Conservation (phyloP, 2,888 invertebrate genomes). For the Chironomus riparius region DNA sequence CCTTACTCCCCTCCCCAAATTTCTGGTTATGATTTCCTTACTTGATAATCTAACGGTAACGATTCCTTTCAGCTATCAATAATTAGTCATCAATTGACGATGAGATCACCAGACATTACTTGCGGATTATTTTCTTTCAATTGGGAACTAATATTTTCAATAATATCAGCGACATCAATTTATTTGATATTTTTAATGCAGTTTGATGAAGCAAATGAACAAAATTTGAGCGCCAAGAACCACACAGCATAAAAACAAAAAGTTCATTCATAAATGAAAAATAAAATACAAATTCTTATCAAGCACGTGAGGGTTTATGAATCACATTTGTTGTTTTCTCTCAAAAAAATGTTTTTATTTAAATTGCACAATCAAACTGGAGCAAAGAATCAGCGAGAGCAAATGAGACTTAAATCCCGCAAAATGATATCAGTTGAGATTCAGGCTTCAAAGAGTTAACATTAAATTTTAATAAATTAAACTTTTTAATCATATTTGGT, state of each 20-base stretch:
- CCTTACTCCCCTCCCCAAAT: too few species aligned
- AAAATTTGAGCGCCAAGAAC: not conserved
- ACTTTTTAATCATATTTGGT: too few species aligned
- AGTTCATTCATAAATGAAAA: not conserved
- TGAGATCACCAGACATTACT: not conserved
- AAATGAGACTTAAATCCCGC: not conserved
- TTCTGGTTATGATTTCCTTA: too few species aligned
- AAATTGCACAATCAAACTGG: not conserved
- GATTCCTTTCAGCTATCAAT: slow-evolving; percentile 16
- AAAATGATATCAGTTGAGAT: not conserved
- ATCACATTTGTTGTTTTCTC: not conserved
- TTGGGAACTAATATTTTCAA: slow-evolving; percentile 14
- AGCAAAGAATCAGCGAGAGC: not conserved
- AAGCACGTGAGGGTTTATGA: not conserved
- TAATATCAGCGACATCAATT: slow-evolving; percentile 15
- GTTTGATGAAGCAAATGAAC: slow-evolving; percentile 11
- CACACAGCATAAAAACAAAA: not conserved
- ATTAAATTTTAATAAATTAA: not conserved
- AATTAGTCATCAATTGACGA: slow-evolving; percentile 16
- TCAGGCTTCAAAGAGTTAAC: not conserved
- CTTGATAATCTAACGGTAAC: too few species aligned
- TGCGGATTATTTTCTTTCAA: slow-evolving; percentile 14
- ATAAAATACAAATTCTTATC: not conserved
- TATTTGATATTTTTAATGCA: slow-evolving; percentile 17
- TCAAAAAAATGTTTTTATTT: not conserved